These are phyloP conservation scores for Merops nubicus DNA, from an alignment of 2,113 vertebrate genomes.

Conservation along the genomic window DNA sequence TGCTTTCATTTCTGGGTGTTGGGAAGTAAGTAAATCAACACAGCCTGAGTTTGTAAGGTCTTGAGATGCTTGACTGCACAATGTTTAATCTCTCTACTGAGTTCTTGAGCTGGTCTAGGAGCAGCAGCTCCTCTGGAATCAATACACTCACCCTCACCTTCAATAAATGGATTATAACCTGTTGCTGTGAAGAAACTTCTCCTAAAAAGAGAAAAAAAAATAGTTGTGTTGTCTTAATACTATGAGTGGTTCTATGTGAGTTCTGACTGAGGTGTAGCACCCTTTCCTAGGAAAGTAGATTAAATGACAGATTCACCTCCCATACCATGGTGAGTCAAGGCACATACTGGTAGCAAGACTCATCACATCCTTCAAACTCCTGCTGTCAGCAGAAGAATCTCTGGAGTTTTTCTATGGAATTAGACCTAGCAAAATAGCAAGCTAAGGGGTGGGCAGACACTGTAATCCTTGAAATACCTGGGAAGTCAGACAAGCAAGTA, in stretches of 20 bases:
- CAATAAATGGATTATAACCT: background rate
- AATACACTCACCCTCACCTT: background rate
- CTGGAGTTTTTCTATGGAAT: background rate
- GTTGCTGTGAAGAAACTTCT: background rate
- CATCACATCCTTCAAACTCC: background rate
- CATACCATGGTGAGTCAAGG: background rate
- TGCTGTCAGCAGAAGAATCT: background rate
- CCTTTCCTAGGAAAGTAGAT: background rate
- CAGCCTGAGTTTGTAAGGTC: background rate
- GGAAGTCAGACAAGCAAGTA: background rate
- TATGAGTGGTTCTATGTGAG: background rate
- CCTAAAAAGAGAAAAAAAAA: background rate
- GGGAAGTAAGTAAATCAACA: background rate
- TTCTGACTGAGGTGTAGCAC: background rate
- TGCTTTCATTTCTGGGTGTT: background rate
- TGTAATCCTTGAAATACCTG: background rate
- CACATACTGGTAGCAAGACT: background rate
- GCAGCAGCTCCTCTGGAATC: background rate
- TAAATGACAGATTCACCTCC: background rate
- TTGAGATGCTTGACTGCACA: background rate
- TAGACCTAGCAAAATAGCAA: background rate
- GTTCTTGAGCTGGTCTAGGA: background rate
- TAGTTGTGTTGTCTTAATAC: background rate
- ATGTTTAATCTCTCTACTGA: background rate
- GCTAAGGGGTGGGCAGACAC: background rate